Conservation (phyloP, 2,797 vertebrate genomes). For the Danionella dracula region DNA sequence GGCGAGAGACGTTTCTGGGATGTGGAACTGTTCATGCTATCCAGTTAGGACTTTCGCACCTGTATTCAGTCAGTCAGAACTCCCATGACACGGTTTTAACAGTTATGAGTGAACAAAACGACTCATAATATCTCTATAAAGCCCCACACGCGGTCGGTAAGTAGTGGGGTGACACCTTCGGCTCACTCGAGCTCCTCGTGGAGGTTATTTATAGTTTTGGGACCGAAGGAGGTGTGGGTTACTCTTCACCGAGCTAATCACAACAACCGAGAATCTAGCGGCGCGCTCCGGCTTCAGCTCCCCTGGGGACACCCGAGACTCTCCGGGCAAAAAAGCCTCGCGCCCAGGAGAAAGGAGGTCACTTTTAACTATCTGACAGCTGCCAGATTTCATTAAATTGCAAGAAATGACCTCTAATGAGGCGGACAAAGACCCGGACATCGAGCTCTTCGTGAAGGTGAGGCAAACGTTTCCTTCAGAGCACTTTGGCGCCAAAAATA, state of each 20-base stretch:
- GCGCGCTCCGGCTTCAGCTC: no score
- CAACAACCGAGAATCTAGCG: conserved; percentile 30
- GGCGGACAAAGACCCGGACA: conserved; percentile 90
- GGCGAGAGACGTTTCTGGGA: no score
- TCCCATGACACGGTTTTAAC: conserved; percentile 44
- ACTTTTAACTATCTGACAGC: background rate
- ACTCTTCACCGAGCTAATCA: conserved; percentile 51
- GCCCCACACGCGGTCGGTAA: conserved; percentile 20
- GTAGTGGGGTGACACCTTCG: conserved; percentile 34
- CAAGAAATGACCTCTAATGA: conserved; percentile 73
- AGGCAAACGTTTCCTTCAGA: background rate
- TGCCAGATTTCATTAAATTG: conserved; percentile 55
- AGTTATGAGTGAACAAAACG: conserved; percentile 25
- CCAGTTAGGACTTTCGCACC: conserved; percentile 17
- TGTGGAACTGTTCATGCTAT: no score
- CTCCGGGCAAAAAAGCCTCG: background rate
- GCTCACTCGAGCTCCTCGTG: background rate
- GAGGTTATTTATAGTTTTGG: conserved; percentile 62
- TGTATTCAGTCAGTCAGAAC: no score
- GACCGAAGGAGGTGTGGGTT: conserved; percentile 40
- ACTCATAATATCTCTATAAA: conserved; percentile 21
- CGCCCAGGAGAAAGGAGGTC: background rate
- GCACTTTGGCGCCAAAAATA: no score
- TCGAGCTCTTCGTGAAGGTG: conserved; percentile 97
- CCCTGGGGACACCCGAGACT: background rate